Conservation (phyloP, 2,113 vertebrate species). For the Tenrec ecaudatus region DNA sequence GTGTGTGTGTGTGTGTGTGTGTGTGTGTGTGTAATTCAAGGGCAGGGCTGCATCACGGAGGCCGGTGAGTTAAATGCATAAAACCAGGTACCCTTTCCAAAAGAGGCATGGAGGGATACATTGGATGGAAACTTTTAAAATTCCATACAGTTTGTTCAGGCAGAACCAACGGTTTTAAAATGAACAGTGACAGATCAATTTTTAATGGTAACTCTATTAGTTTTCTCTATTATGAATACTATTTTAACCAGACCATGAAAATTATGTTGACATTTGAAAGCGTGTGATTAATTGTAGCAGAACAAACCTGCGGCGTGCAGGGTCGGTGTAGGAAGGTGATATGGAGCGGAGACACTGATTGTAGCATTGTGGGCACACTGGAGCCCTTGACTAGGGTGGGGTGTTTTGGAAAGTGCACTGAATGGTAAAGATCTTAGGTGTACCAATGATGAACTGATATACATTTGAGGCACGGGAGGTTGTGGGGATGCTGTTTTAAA, state of each 20-base stretch:
- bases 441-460: slow-evolving; percentile 53
- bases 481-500: background rate
- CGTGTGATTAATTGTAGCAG: slow-evolving; percentile 81
- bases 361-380: slow-evolving; percentile 21
- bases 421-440: slow-evolving; percentile 51
- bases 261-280: slow-evolving; percentile 81
- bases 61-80: background rate
- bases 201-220: slow-evolving; percentile 84
- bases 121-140: slow-evolving; percentile 77
- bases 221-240: slow-evolving; percentile 79
- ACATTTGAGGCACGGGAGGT: background rate
- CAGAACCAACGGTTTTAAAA: slow-evolving; percentile 79
- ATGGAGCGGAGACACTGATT: background rate
- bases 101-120: background rate
- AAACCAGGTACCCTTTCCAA: slow-evolving; percentile 56
- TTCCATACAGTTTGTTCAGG: slow-evolving; percentile 77
- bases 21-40: background rate
- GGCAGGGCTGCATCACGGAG: rapidly evolving
- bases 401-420: background rate
- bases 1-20: too few species aligned
- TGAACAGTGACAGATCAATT: slow-evolving; percentile 85
- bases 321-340: slow-evolving; percentile 68
- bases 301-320: slow-evolving; percentile 57
- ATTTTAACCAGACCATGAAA: slow-evolving; percentile 79
- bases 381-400: background rate